Base-by-base conservation (phyloP, 1,140 invertebrate species). In the Brachystomella parvula region DNA sequence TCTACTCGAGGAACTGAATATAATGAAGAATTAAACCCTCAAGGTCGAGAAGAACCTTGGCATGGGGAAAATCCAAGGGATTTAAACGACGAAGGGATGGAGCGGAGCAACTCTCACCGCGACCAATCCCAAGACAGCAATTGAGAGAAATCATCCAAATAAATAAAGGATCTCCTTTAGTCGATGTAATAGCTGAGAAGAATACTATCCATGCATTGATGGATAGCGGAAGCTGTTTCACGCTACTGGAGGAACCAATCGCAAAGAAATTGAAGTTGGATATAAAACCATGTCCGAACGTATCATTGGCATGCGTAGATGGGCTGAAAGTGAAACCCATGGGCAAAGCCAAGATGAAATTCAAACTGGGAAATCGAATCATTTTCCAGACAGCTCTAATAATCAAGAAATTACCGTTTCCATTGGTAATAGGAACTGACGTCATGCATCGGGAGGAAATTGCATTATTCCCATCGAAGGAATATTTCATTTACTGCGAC, bases 341-440 rank as follows among this genome's bases (percentile, higher is more conserved):
- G 2, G 63, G 63, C 2, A 2, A n/a, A 44, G 53, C 59, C 24
- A 9, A 3, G 0, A 2, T 65, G 0, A 2, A 21, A 39, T 28
- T 65, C 15, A 35, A 65, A 15, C 30, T 65, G 1, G 53, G 53
- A 1, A 33, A 31, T 59, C n/a, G 29, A 21, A 60, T 6, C 15
- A 31, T 65, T 12, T 17, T 24, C 0, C 64, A 65, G 19, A 21
- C 32, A 17, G 59, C 60, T 47, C 28, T 30, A 31, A n/a, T 65
- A n/a, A 26, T 60, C 1, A 26, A 65, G 0, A 47, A 59, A 0
- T 59, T 58, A 31, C 2, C 29, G 3, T 17, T 59, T 1, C 33
- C 47, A 12, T 60, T 32, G 30, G 3, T 65, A 15, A 26, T 61
- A 35, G 65, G 65, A 21, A 17, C 12, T 6, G 65, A 66, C 56